Evolutionary conservation across 2,113 vertebrate genomes (phyloP), one percentile per base, ranked within the genome.

Genomic region (Catharus minimus): DNA sequence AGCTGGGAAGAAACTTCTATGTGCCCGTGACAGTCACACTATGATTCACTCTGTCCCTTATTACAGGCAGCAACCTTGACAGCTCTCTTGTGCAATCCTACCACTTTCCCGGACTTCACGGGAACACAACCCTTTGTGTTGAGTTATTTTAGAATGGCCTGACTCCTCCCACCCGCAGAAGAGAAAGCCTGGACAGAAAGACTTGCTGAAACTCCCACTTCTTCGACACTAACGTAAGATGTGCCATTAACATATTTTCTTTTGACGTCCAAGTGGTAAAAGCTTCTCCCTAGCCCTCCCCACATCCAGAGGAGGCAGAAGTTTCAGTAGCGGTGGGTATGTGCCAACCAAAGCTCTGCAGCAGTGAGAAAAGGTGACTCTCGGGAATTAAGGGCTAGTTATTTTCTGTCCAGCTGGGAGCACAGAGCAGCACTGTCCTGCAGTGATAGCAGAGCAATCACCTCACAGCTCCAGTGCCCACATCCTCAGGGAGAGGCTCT

Each of bases 51-150:
- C 68, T 84, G 44, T 75, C 69, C 65, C 57, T 86, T 90, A 60
- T 57, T 95, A 84, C 30, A 84, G 74, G 32, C 86, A 92, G 62
- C 38, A 64, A 78, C 94, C 93, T 93, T 93, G 91, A 87, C 84
- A 75, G 41, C 53, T 24, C 11, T 86, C 81, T 94, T 90, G 66
- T 90, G 89, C 86, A 94, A 89, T 86, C 46, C 57, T 61, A 53
- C 60, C 39, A 62, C 77, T 94, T 90, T 93, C 84, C 82, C 4
- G 24, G 79, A 90, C 76, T 88, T 80, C 39, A 75, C 46, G 61
- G 53, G 66, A 89, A 36, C 74, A 72, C 20, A 72, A 17, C 28
- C 30, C 22, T 71, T 88, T 72, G 53, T 69, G 41, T 32, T 67
- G 46, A 86, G 44, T 66, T 90, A 30, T 82, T 87, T 84, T 87